Evolutionary conservation across 2,113 vertebrate species (phyloP), one percentile per base, ranked within the genome.

Genomic region (Percopsis transmontana): DNA sequence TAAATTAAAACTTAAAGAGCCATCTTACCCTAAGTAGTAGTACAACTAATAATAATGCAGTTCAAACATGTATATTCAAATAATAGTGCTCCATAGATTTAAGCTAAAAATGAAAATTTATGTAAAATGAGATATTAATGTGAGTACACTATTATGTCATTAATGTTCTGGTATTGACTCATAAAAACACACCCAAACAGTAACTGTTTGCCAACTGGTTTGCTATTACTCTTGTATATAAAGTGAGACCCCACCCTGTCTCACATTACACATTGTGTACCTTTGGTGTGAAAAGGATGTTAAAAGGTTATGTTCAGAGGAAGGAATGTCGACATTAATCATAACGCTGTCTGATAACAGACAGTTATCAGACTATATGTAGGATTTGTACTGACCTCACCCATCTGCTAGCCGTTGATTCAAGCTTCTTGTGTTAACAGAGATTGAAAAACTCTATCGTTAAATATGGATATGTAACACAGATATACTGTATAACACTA

Each of bases 231-330:
- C 20, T 54, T 24, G 11, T 23, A 24, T 54, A 2, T 14, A 62
- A 52, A 71, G 40, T 77, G 62, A 51, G 2, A 61, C 65, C 42
- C 55, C 76, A 65, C 77, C 71, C 63, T 60, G 10, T 41, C 0
- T 12, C 0, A 16, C 53, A 61, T 74, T 54, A 65, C 72, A 64
- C 20, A 78, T 51, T 66, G 59, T 61, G 68, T 42, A 24, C 1
- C 38, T 33, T 54, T 23, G 0, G 15, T 11, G 5, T 62, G 24
- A 5, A 60, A 47, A 18, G n/a, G 4, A 3, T 7, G 20, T 38
- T 9, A 16, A 20, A 56, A 18, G n/a, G 42, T 44, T n/a, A 23
- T 14, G 21, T 2, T 21, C 13, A 58, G 19, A 59, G 19, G 38
- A 7, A 40, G 52, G n/a, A 63, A 41, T 42, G 50, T 54, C 39